A percentile compares a stretch with the other conserved stretches of the same genome.
phyloP scores from a whole-genome alignment of 2,888 invertebrate species.

The Frankliniella fusca region DNA sequence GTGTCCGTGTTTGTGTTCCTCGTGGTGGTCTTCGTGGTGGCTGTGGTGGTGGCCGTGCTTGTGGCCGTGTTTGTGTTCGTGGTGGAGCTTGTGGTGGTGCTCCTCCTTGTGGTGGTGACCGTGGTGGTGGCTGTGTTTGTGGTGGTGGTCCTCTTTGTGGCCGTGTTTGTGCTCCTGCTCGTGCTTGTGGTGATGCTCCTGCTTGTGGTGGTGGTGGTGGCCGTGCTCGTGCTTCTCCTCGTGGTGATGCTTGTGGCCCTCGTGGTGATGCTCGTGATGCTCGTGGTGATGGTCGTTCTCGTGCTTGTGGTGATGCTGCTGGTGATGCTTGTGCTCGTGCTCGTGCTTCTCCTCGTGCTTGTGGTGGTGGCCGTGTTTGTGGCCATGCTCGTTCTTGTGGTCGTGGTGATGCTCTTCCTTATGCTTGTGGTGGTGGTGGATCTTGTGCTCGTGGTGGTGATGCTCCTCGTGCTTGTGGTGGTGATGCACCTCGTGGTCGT shows the following conservation, averaged over 20 bases:
- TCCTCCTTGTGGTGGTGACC: conserved; percentile 41
- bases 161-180: conserved; percentile 41
- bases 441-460: conserved; percentile 41
- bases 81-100: conserved; percentile 40
- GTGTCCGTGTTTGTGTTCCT: conserved; percentile 46
- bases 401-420: conserved; percentile 41
- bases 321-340: conserved; percentile 46
- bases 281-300: conserved; percentile 49
- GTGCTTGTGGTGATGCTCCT: conserved; percentile 41
- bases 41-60: conserved; percentile 40
- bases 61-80: conserved; percentile 40
- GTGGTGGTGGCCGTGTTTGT: conserved; percentile 48
- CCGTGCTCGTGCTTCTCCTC: conserved; percentile 46
- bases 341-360: conserved; percentile 47
- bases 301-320: conserved; percentile 47
- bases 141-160: conserved; percentile 41
- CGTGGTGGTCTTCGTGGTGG: conserved; percentile 47
- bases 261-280: conserved; percentile 51
- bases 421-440: conserved; percentile 38
- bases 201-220: conserved; percentile 39
- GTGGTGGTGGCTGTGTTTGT: conserved; percentile 40
- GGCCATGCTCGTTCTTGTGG: conserved; percentile 39
- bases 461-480: conserved; percentile 42
- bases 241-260: conserved; percentile 49
- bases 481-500: conserved; percentile 40